Conservation (phyloP, 1,140 invertebrate genomes). For the Yoshiicerus persimilis region DNA sequence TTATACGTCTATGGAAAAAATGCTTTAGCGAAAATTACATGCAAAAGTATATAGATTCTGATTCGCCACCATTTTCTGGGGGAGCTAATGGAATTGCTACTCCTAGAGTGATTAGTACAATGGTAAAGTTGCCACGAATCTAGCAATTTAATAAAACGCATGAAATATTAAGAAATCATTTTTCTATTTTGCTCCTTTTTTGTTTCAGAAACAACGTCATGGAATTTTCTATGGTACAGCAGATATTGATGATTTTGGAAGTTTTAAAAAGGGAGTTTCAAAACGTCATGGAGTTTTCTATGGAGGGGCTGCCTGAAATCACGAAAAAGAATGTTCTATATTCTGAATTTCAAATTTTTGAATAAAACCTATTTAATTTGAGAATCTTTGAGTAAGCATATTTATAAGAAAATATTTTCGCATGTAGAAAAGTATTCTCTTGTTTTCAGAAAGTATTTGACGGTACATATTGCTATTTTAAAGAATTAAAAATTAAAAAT, state of each 20-base stretch:
- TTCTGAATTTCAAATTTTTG: too few species aligned
- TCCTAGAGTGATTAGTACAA: neutral
- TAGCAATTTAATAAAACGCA: neutral
- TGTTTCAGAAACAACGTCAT: neutral
- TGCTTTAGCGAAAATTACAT: conserved; percentile 31
- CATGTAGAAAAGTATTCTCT: too few species aligned
- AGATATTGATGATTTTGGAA: neutral
- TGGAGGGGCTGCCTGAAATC: neutral
- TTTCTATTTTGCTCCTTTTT: neutral
- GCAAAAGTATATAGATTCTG: conserved; percentile 18
- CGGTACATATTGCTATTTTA: too few species aligned
- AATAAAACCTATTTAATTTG: too few species aligned
- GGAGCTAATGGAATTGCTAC: neutral
- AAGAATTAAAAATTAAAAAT: too few species aligned
- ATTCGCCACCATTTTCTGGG: neutral
- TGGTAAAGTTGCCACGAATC: neutral
- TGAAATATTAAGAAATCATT: neutral
- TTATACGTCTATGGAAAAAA: conserved; percentile 16
- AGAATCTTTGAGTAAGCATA: too few species aligned
- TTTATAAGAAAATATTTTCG: too few species aligned
- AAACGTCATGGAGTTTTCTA: neutral
- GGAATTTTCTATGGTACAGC: neutral
- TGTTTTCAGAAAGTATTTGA: too few species aligned
- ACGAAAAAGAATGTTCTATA: too few species aligned
- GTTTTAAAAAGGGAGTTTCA: neutral